phyloP scores from a whole-genome alignment of 2,797 vertebrate genomes.

The Lepus oiostolus region DNA sequence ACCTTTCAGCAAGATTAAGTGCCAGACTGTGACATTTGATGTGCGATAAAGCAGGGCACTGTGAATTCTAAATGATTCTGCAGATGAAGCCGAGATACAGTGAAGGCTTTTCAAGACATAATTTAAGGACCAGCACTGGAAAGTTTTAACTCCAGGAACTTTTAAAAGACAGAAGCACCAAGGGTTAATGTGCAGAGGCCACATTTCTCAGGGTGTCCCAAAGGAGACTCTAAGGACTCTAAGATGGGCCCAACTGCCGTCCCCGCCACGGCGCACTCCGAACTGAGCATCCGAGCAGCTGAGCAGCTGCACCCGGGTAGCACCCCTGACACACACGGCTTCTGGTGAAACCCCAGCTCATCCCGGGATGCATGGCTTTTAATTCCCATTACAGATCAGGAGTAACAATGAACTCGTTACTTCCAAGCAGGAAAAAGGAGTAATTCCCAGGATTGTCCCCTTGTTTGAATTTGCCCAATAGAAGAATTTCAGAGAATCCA shows the following conservation, averaged over 20 bases:
- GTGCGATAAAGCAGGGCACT: slow-evolving; percentile 73
- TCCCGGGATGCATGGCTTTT: not conserved
- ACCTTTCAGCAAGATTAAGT: slow-evolving; percentile 84
- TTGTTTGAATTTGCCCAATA: not conserved
- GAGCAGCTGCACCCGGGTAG: too few relatives aligned
- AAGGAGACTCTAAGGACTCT: not conserved
- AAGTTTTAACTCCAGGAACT: not conserved
- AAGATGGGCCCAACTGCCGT: not conserved
- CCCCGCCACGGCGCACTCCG: not conserved
- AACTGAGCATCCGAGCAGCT: not conserved
- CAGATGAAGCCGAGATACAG: slow-evolving; percentile 63
- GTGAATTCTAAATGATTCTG: slow-evolving; percentile 78
- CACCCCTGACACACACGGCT: too few relatives aligned
- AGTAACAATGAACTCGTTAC: not conserved
- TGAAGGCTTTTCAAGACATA: slow-evolving; percentile 16
- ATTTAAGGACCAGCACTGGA: slow-evolving; percentile 2
- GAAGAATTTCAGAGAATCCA: not conserved
- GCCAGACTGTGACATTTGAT: slow-evolving; percentile 85
- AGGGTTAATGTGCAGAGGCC: not conserved
- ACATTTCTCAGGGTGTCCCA: not conserved
- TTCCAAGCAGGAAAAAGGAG: slow-evolving; percentile 4
- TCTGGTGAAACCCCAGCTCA: not conserved
- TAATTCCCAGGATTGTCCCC: not conserved
- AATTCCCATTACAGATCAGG: not conserved
- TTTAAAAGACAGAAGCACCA: not conserved